Evolutionary conservation across 2,888 invertebrate species (phyloP), one percentile per base, ranked within the genome.

Genomic region (Lampropteryx suffumata): DNA sequence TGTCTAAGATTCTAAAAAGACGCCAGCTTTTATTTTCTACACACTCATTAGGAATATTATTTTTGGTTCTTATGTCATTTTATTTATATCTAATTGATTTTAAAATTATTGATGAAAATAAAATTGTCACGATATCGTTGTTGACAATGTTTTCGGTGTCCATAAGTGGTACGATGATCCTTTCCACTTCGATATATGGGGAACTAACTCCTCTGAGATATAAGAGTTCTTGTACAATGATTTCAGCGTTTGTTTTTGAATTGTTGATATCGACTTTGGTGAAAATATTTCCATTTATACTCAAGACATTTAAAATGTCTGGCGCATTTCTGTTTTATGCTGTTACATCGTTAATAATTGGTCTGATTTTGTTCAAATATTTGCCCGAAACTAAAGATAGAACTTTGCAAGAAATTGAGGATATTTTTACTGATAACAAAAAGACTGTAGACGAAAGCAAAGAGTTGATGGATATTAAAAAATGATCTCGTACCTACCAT

Each of bases 131-230:
- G 0, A 57, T 74, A 34, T n/a, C 49, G 2, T 44, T 74, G 8
- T 43, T 75, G 14, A 57, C 55, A 6, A 26, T 36, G n/a, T 72
- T 63, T 54, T 75, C 76, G 0, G 13, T 76, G 11, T 55, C 66
- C 57, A 66, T 79, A n/a, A 71, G 70, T 35, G 80, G 81, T 3
- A 71, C 75, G 0, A 61, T 72, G 50, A 71, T 76, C 9, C 24
- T 75, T 7, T 51, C 58, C 0, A 55, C 64, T 0, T 60, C 67
- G 0, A 60, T 73, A 28, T 53, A 57, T 21, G 69, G 63, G 0
- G 76, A 76, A 50, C 50, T 76, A 30, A 56, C 68, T 8, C 67
- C 73, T 1, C 43, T 69, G 7, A 54, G 58, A 13, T 64, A 41
- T 12, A 61, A 61, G 32, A 59, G 61, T 35, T 33, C 50, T 0